phyloP scores from a whole-genome alignment of 2,113 vertebrate genomes.

The Nematolebias whitei region DNA sequence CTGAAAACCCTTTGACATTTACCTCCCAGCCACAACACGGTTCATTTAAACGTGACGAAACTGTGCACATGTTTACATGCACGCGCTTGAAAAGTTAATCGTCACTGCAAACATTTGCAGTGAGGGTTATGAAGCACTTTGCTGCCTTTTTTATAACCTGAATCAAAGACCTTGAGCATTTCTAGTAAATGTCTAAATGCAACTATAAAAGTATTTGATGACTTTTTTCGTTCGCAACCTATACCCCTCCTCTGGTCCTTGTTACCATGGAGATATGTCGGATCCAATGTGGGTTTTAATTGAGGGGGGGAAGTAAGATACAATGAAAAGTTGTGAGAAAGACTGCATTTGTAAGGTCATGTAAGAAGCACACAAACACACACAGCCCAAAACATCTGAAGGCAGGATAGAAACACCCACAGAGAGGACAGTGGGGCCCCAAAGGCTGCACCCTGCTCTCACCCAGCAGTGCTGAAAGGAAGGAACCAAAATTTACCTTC shows the following conservation, averaged over 20 bases:
- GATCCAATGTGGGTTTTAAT: constrained; percentile 15
- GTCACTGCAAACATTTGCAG: constrained; percentile 15
- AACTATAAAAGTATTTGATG: too few species aligned
- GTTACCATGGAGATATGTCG: constrained; percentile 38
- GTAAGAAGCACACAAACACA: constrained; percentile 26
- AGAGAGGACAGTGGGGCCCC: constrained; percentile 50
- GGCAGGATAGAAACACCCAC: constrained; percentile 51
- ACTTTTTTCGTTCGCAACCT: background rate
- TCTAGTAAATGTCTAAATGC: background rate
- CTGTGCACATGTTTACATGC: constrained; percentile 9
- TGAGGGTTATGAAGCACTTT: constrained; percentile 1
- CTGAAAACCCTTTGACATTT: constrained; percentile 72
- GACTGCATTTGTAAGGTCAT: constrained; percentile 31
- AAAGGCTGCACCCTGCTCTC: constrained; percentile 72
- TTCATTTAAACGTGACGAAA: constrained; percentile 63
- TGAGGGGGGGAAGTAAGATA: constrained; percentile 10
- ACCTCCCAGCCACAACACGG: constrained; percentile 54
- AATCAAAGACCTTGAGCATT: background rate
- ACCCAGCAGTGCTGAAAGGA: constrained; percentile 67
- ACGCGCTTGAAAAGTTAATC: constrained; percentile 1
- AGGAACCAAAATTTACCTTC: constrained; percentile 70
- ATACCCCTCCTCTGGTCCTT: background rate
- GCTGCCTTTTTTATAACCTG: background rate
- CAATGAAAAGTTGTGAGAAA: constrained; percentile 22
- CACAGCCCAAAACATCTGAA: constrained; percentile 28